A percentile compares a stretch with the other conserved stretches of the same genome.
phyloP scores from a whole-genome alignment of 2,797 vertebrate species.

The Micropoecilia bifurca region DNA sequence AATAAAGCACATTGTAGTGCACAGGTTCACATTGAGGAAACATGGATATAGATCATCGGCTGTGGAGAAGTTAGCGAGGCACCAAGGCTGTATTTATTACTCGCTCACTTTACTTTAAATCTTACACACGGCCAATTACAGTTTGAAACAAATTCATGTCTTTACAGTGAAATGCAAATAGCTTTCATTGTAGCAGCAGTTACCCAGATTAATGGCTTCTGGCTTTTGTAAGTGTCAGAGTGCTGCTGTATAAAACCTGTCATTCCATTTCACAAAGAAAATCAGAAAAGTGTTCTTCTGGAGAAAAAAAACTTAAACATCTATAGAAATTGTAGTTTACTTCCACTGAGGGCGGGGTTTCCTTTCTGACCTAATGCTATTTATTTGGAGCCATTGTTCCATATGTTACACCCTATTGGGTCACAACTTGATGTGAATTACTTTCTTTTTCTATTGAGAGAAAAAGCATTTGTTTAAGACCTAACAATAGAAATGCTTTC shows the following conservation, averaged over 20 bases:
- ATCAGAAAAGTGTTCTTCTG: background rate
- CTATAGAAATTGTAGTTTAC: background rate
- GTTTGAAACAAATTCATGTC: background rate
- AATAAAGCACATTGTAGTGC: background rate
- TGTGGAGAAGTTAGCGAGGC: background rate
- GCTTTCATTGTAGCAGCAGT: background rate
- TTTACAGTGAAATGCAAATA: background rate
- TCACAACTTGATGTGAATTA: slow-evolving; percentile 16
- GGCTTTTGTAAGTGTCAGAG: slow-evolving; percentile 7
- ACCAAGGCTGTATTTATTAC: background rate
- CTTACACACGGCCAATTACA: background rate
- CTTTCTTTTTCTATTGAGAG: slow-evolving; percentile 1
- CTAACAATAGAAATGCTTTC: too few relatives aligned
- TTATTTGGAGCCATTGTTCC: slow-evolving; percentile 8
- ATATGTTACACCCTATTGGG: background rate
- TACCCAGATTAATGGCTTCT: background rate
- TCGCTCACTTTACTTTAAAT: background rate
- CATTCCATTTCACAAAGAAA: slow-evolving; percentile 9
- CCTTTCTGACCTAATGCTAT: background rate
- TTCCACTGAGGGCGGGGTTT: background rate
- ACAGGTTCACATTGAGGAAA: background rate
- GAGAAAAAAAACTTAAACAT: background rate
- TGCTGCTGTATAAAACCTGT: slow-evolving; percentile 1
- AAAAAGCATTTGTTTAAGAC: background rate
- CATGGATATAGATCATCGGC: background rate